Percentiles rank a stretch among this genome's conserved stretches.
Conservation (phyloP, 2,797 vertebrate genomes). For the Leptatherina wallacei region DNA sequence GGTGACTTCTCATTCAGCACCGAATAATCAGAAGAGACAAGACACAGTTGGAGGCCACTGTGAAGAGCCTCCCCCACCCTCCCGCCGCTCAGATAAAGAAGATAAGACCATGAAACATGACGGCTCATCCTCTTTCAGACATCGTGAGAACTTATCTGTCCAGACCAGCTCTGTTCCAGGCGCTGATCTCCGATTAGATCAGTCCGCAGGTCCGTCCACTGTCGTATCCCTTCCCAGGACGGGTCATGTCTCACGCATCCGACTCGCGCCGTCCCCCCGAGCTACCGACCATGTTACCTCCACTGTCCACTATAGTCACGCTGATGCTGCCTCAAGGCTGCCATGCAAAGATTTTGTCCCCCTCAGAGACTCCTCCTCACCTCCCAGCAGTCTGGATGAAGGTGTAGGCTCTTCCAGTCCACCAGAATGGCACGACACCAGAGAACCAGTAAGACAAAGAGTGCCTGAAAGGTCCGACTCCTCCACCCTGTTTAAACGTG, state of each 20-base stretch:
- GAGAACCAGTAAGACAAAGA: constrained; percentile 24
- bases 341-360: constrained; percentile 29
- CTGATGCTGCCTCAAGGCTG: not conserved
- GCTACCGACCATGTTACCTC: not conserved
- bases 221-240: constrained; percentile 59
- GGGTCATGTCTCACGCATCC: constrained; percentile 81
- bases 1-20: not conserved
- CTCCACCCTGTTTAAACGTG: constrained; percentile 77
- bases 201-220: not conserved
- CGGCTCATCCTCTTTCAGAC: not conserved
- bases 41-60: constrained; percentile 43
- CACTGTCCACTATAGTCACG: not conserved
- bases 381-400: constrained; percentile 60
- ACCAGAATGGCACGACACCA: constrained; percentile 45
- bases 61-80: constrained; percentile 11
- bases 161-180: constrained; percentile 16
- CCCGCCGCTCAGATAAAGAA: constrained; percentile 11
- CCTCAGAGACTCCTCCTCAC: constrained; percentile 42
- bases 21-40: constrained; percentile 25
- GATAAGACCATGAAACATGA: not conserved
- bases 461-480: constrained; percentile 51
- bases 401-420: constrained; percentile 56
- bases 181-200: not conserved
- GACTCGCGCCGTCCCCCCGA: constrained; percentile 84
- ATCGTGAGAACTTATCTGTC: not conserved